phyloP scores from a whole-genome alignment of 2,113 vertebrate species.

The Petrocephalus microphthalmus region DNA sequence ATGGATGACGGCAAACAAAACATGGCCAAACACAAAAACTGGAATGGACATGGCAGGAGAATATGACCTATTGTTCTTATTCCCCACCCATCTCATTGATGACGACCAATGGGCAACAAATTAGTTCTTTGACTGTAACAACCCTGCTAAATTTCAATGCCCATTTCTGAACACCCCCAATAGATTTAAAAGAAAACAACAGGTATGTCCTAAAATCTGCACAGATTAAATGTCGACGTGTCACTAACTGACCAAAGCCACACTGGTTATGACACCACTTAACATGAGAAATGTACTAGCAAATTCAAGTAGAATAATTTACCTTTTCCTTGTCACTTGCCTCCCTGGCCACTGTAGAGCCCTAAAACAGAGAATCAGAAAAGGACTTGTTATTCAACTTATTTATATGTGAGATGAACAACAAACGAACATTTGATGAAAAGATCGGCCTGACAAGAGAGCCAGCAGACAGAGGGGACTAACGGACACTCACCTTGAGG shows the following conservation, averaged over 20 bases:
- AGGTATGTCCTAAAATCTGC: not conserved
- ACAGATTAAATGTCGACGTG: not conserved
- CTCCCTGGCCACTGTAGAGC: conserved; percentile 77
- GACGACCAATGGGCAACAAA: not conserved
- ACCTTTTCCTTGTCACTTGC: conserved; percentile 71
- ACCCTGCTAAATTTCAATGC: not conserved
- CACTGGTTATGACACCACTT: not conserved
- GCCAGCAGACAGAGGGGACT: not conserved
- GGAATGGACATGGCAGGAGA: conserved; percentile 16
- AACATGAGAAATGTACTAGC: not conserved
- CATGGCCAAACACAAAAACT: not conserved
- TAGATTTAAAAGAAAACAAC: not conserved
- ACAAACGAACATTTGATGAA: not conserved
- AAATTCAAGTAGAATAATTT: not conserved
- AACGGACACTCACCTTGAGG: conserved; percentile 63
- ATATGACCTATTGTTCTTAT: not conserved
- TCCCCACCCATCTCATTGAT: conserved; percentile 4
- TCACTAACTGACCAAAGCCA: not conserved
- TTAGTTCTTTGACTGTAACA: not conserved
- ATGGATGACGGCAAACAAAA: conserved; percentile 11
- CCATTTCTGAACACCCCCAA: not conserved
- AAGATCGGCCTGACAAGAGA: not conserved
- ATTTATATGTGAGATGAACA: not conserved
- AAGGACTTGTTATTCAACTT: not conserved
- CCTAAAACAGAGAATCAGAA: conserved; percentile 67